Evolutionary conservation across 2,888 invertebrate species (phyloP), one percentile per base, ranked within the genome.

Genomic region (Drosophila prostipennis): DNA sequence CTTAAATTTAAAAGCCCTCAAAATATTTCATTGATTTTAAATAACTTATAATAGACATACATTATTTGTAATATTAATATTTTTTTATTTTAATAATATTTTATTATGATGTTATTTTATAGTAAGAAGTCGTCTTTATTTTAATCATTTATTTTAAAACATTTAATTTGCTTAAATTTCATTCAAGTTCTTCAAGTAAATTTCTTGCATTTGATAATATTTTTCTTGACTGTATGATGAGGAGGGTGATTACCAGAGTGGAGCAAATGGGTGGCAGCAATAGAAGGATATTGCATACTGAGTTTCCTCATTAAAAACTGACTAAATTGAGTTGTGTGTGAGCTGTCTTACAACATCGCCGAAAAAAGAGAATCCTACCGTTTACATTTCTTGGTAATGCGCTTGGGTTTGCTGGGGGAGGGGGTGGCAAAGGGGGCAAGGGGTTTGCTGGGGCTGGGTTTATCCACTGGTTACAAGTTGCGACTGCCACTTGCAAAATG

Each of bases 401-500:
- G 67, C 80, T 76, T 75, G 72, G 72, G 67, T 40, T 54, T 37
- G 45, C 37, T 3, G 16, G 34, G 48, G 63, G n/a, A 40, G 49
- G 39, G 3, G 8, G 14, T 19, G 19, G 19, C 19, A 19, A 19
- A 19, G 19, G 49, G 6, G 10, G 2, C 0, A 23, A 23, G 4
- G 2, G 34, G 13, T n/a, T 6, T 7, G 8, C 7, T 11, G 26
- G 19, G 14, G n/a, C 0, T n/a, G 40, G 51, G 34, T 16, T 52
- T 23, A 64, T 64, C 49, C 51, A 43, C 53, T 65, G 67, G 56
- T 69, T 68, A 68, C 69, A 69, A 79, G 75, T 81, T 69, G 71
- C 75, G 60, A 52, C 84, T 82, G 87, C 79, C 82, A 87, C 87
- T 84, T 81, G 87, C 81, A 82, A 63, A 87, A 84, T 87, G 82